Percentiles rank a stretch among this genome's conserved stretches.
phyloP scores from a whole-genome alignment of 2,113 vertebrate species.

The Egretta garzetta region DNA sequence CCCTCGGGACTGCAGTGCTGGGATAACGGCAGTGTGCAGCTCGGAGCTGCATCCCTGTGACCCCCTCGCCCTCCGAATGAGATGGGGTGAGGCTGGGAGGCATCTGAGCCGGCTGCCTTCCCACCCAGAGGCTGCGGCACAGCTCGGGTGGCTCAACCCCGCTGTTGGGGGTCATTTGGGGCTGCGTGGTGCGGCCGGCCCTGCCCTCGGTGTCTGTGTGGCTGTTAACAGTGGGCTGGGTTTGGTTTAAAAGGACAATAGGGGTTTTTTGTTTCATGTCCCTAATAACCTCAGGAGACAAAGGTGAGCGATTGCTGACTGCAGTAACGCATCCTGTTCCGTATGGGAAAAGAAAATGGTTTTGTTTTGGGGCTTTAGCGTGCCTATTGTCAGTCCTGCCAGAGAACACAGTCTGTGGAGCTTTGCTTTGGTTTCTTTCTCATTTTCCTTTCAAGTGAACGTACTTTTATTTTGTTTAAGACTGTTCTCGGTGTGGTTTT shows the following conservation, averaged over 20 bases:
- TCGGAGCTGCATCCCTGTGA: background rate
- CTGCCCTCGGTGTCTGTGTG: accelerated
- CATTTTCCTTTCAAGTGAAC: background rate
- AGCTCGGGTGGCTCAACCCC: accelerated
- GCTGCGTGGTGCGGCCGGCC: accelerated
- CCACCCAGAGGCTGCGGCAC: accelerated
- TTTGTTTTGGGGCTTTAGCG: background rate
- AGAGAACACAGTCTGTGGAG: background rate
- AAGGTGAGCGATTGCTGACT: background rate
- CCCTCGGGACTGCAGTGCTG: background rate
- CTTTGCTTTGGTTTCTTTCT: background rate
- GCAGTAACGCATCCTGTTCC: background rate
- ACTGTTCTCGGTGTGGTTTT: background rate
- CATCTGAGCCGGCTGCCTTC: background rate
- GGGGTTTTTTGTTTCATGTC: background rate
- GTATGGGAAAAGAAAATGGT: background rate
- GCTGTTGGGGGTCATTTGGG: background rate
- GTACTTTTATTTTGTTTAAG: background rate
- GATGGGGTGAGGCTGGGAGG: accelerated
- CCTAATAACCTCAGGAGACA: background rate
- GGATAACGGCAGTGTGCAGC: accelerated
- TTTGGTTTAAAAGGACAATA: background rate
- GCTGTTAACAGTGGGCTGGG: background rate
- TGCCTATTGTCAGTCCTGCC: background rate
- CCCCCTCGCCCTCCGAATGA: background rate